phyloP scores from a whole-genome alignment of 1,140 invertebrate species.

The Metaphire vulgaris region DNA sequence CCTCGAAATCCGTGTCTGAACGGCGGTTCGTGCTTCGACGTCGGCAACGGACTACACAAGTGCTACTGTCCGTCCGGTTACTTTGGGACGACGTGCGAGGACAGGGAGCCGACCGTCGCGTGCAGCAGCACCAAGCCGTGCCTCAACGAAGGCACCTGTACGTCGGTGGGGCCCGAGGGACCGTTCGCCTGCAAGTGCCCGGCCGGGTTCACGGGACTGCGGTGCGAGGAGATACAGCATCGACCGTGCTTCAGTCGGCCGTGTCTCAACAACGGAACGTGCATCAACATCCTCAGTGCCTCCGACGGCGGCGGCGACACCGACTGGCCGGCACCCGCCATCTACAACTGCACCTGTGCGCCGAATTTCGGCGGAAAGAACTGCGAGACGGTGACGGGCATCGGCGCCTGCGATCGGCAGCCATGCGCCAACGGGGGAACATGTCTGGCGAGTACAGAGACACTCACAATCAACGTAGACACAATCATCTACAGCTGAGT shows the following conservation, averaged over 20 bases:
- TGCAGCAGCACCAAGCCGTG: neutral
- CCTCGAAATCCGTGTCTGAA: neutral
- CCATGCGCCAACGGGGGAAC: neutral
- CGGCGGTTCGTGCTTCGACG: neutral
- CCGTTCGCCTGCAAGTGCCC: neutral
- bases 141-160: neutral
- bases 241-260: neutral
- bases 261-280: neutral
- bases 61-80: neutral
- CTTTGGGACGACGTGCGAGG: neutral
- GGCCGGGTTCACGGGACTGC: neutral
- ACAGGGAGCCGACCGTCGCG: too few species aligned
- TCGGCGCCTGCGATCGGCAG: neutral
- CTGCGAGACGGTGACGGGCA: neutral
- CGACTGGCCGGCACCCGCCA: neutral
- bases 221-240: neutral
- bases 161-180: too few species aligned
- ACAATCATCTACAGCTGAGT: too few species aligned
- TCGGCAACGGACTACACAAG: neutral
- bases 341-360: neutral
- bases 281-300: neutral
- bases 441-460: neutral
- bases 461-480: too few species aligned
- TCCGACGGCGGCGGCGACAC: neutral
- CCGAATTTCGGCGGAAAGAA: neutral